Conservation (phyloP, 2,113 vertebrate genomes). For the Circaetus gallicus region DNA sequence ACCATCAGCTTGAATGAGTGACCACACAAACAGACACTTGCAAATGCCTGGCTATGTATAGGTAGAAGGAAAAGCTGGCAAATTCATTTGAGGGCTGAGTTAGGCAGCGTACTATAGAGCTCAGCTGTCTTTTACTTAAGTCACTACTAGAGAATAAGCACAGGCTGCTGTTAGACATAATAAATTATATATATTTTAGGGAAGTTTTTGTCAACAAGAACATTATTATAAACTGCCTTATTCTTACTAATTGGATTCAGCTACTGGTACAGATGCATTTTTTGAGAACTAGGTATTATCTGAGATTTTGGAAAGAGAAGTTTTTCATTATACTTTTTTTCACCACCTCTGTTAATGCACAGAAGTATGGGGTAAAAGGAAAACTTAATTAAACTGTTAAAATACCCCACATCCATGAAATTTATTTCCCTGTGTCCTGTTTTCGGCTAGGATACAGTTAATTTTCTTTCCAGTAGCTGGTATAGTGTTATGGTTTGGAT, state of each 20-base stretch:
- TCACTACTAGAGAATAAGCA: neutral
- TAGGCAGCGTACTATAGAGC: neutral
- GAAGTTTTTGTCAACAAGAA: neutral
- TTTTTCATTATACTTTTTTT: neutral
- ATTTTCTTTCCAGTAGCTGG: no score
- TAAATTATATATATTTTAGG: neutral
- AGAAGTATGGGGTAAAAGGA: neutral
- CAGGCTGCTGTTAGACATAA: neutral
- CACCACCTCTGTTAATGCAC: neutral
- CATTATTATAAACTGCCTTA: neutral
- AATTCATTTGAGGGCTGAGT: neutral
- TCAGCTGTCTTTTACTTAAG: neutral
- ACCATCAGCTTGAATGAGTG: neutral
- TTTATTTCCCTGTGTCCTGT: neutral
- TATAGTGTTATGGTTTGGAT: no score
- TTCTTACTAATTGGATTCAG: neutral
- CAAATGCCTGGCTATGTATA: neutral
- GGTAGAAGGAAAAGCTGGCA: neutral
- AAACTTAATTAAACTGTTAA: neutral
- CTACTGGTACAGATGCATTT: neutral
- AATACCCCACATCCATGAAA: neutral
- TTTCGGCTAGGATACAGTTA: no score
- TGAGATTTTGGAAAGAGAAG: neutral
- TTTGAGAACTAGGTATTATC: neutral
- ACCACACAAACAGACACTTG: neutral